Evolutionary conservation across 2,113 vertebrate species (phyloP), one percentile per base, ranked within the genome.

Genomic region (Cephalopholis sonnerati): DNA sequence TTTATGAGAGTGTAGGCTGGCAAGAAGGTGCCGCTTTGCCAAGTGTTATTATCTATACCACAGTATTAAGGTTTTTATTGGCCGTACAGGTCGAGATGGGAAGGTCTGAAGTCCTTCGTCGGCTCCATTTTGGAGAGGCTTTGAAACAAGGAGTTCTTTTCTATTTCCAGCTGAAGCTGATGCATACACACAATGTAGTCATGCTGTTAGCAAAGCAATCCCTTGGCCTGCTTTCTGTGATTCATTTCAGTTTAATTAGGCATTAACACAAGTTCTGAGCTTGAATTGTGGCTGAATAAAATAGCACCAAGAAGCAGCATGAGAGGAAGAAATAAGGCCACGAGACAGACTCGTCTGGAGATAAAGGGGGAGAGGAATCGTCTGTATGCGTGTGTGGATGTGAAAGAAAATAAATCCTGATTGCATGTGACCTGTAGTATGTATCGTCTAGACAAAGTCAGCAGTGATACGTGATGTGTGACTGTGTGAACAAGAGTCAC

Each of bases 51-150:
- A 82, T 79, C 25, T 74, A 58, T 58, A 80, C 41, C 8, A 16
- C 57, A n/a, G 32, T 41, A 25, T 74, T 67, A 58, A 77, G 68
- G 74, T 54, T 53, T 73, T 86, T 82, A 81, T 29, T 54, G 58
- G 46, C 22, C 6, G 1, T 58, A 16, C 75, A 70, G 44, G n/a
- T 24, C 1, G 29, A 67, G 72, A 76, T 27, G 11, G 11, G 24
- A 70, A 53, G 27, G 8, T 51, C 39, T 61, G 61, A 54, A 75
- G 57, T 50, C 63, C 53, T 63, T 15, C 1, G 1, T 11, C 32
- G 18, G 76, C 51, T 29, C 27, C 22, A 9, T 48, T 62, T 62
- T 3, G 1, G 50, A 41, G 64, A 29, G 18, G 27, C 16, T 58
- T 69, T 79, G 63, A 73, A 58, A 32, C 29, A 2, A 51, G 36